Evolutionary conservation across 2,797 vertebrate genomes (phyloP), one percentile per base, ranked within the genome.

Genomic region (Clarias pachynema): DNA sequence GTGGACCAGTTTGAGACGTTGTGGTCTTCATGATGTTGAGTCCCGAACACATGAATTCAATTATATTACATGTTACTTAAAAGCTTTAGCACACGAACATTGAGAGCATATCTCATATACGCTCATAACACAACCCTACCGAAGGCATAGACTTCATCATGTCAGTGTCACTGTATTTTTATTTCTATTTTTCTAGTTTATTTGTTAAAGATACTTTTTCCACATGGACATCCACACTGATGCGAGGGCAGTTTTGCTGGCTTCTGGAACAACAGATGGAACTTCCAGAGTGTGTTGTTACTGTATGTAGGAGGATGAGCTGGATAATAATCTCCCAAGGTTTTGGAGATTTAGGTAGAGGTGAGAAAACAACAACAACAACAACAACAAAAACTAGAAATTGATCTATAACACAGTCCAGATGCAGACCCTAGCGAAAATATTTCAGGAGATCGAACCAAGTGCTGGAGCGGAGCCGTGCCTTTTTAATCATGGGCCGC

Each of bases 131-230:
- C 8, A 10, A 10, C 34, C 37, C 34, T 3, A 4, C 68, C 22
- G 34, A 72, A 72, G 37, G 14, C 34, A 70, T 49, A 44, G 24
- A n/a, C 84, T 84, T 84, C 81, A 31, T 31, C 31, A 31, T 60
- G 68, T 83, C 74, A 74, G 66, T 78, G 37, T 84, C 34, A 5
- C 22, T 65, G 75, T 8, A 40, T 40, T 40, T 40, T 40, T 8
- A 8, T 83, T 79, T 3, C 2, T 3, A 34, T 83, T 72, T 20
- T 72, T 72, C 22, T 1, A 24, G 69, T 1, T 44, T 37, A 73
- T 73, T 73, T 53, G 44, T 53, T 53, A 26, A 73, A 73, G 70
- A 53, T 26, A 26, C 40, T 29, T 8, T 73, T 44, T 73, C 49
- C 1, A 31, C 22, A n/a, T 44, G 26, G 10, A 73, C 70, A n/a